These are phyloP conservation scores for Drosophila mercatorum DNA, from an alignment of 2,888 invertebrate species.

Conservation along the genomic window DNA sequence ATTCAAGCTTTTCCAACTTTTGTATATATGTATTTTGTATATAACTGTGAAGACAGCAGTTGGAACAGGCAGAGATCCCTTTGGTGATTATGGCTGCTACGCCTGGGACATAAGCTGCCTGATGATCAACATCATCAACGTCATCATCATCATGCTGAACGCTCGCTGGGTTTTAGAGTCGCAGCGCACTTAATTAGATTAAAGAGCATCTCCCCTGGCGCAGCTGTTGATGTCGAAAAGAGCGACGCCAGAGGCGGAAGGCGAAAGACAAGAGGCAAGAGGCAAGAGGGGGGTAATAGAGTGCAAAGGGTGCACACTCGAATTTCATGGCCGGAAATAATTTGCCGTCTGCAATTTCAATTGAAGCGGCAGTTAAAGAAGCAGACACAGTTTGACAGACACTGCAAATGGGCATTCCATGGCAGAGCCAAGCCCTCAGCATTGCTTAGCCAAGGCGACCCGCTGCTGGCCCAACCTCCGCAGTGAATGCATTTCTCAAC, in stretches of 20 bases:
- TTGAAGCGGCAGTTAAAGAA: slow-evolving; percentile 29
- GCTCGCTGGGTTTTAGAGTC: slow-evolving; percentile 4
- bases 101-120: slow-evolving; percentile 21
- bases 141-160: slow-evolving; percentile 22
- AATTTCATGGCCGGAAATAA: slow-evolving; percentile 77
- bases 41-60: not conserved
- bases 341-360: slow-evolving; percentile 74
- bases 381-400: slow-evolving; percentile 39
- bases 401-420: slow-evolving; percentile 19
- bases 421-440: slow-evolving; percentile 22
- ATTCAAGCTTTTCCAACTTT: too few relatives aligned
- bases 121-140: slow-evolving; percentile 5
- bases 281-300: not conserved
- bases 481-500: slow-evolving; percentile 40
- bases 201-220: slow-evolving; percentile 57
- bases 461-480: slow-evolving; percentile 14
- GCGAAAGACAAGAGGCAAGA: too few relatives aligned
- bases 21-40: too few relatives aligned
- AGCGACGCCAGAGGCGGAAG: not conserved
- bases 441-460: slow-evolving; percentile 8
- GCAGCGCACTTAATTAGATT: slow-evolving; percentile 65
- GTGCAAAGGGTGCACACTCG: slow-evolving; percentile 70
- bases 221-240: slow-evolving; percentile 20
- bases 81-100: slow-evolving; percentile 1
- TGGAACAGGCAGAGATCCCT: not conserved